Base-by-base conservation (phyloP, 2,797 vertebrate genomes). In the Sebastes nivosus region DNA sequence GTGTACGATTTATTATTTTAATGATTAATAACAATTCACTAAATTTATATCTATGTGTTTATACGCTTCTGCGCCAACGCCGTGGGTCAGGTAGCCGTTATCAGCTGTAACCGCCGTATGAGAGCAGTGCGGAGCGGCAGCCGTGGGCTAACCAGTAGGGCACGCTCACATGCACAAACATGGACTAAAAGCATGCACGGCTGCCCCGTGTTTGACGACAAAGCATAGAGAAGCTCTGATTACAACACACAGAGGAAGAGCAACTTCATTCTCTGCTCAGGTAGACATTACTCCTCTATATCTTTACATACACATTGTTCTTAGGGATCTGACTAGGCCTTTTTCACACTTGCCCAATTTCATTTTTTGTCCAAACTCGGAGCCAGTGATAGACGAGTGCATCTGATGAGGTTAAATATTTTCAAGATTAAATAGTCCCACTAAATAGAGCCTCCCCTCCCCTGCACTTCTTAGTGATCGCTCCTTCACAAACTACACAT, bases 401-500 rank as follows among this genome's bases (percentile, higher is more conserved):
- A 34, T 77, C 4, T 54, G 32, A 79, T 38, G 6, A 52, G 8
- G 14, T 69, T 29, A 65, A 75, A 61, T 30, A 64, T 66, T 83
- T 6, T 1, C 20, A 54, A 64, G 20, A 82, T 80, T 24, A 74
- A 75, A 72, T 14, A 46, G 58, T 74, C 57, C 20, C 11, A 11
- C 63, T 77, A 59, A 27, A 57, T 4, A 64, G 54, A 73, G 25
- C 55, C 68, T 70, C 10, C 22, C 27, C 57, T 75, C 38, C n/a
- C 25, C 29, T 57, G 29, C 75, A 79, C 69, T 54, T 74, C 57
- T 70, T 64, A 25, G 50, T 74, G 42, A 74, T 72, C 67, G 36
- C 67, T 77, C 32, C 54, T 58, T 65, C 52, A 46, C 72, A 83
- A 86, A 84, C 66, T 74, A 61, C 63, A 84, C 60, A 83, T 83